A percentile compares a stretch with the other conserved stretches of the same genome.
Conservation (phyloP, 2,888 invertebrate genomes). For the Boloria euphrosyne region DNA sequence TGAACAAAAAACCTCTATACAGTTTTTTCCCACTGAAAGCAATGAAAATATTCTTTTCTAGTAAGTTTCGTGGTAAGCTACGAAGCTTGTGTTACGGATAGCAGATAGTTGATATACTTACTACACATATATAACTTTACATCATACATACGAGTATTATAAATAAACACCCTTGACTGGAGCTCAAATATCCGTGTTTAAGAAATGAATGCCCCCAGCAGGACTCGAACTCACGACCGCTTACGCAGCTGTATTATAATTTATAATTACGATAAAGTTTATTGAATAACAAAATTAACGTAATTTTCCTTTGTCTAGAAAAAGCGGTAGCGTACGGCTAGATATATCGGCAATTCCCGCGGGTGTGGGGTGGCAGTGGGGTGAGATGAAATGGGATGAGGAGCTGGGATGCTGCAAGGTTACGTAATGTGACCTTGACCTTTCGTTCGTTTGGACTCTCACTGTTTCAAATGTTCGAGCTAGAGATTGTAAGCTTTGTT, state of each 20-base stretch:
- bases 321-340: neutral
- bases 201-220: too few relatives aligned
- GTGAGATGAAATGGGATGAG: neutral
- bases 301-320: neutral
- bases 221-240: too few relatives aligned
- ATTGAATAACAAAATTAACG: neutral
- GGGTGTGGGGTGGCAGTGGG: conserved; percentile 1
- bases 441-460: conserved; percentile 38
- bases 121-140: too few relatives aligned
- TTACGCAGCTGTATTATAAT: too few relatives aligned
- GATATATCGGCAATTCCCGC: conserved; percentile 5
- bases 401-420: conserved; percentile 54
- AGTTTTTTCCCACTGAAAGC: too few relatives aligned
- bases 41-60: neutral
- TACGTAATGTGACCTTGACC: conserved; percentile 50
- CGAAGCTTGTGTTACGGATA: too few relatives aligned
- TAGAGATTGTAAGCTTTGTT: conserved; percentile 11
- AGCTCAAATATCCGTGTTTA: too few relatives aligned
- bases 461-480: conserved; percentile 16
- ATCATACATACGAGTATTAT: too few relatives aligned
- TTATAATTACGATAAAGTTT: neutral
- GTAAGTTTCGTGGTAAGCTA: too few relatives aligned
- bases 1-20: too few relatives aligned
- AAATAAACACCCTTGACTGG: too few relatives aligned
- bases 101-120: too few relatives aligned